Evolutionary conservation across 2,797 vertebrate species (phyloP), one percentile per base, ranked within the genome.

Genomic region (Manis javanica): DNA sequence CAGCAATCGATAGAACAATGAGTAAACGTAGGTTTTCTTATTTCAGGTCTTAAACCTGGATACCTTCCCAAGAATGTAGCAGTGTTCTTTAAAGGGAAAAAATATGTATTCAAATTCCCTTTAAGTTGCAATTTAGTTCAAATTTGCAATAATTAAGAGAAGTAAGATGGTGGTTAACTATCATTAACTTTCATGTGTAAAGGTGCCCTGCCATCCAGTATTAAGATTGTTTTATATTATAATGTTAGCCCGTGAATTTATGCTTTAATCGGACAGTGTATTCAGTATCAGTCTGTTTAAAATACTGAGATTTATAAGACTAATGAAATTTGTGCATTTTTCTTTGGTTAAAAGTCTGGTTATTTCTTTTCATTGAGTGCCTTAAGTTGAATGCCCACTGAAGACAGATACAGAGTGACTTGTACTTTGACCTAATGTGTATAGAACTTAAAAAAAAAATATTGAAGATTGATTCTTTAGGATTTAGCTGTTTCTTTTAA

Each of bases 11-110:
- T 23, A 81, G 64, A 85, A 68, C 23, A 84, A 12, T 49, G 34
- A 92, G 7, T 94, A 86, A 85, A 87, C 21, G 42, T 37, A 90
- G 34, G 61, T 63, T 83, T 90, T 96, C 21, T 68, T 84, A 92
- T 91, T 87, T 94, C 23, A 77, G 31, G 19, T 78, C 90, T 97
- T 90, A 94, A 96, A 79, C 71, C 71, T 78, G 66, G 34, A 64
- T 93, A 37, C 8, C 61, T 87, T 75, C 26, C 6, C 10, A 82
- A 61, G 14, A 64, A 64, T 75, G 19, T 71, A 37, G 89, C 39
- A 78, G 37, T 57, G 74, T 96, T 92, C 37, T 13, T 69, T 93
- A 75, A 96, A 87, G 39, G 21, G 55, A 49, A 53, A 89, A 55
- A 51, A 71, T 53, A 42, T 55, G 13, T 69, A 39, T 26, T 34